Evolutionary conservation across 2,888 invertebrate species (phyloP), one percentile per base, ranked within the genome.

Genomic region (Myopa tessellatipennis): DNA sequence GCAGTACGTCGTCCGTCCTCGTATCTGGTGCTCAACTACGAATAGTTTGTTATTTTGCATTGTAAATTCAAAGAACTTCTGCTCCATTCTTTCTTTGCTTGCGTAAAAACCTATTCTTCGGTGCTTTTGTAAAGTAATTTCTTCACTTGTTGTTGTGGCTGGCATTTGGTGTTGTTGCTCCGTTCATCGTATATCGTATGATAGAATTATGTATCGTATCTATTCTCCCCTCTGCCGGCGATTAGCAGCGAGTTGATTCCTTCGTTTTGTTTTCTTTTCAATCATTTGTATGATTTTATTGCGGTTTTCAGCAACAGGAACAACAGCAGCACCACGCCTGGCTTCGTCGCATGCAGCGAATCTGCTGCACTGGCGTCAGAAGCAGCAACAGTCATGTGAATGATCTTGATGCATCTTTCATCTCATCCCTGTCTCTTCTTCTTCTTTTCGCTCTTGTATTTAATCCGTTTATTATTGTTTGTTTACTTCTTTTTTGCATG

Each of bases 111-210:
- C 63, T 18, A 65, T 60, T 61, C 60, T 40, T 38, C 26, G 6
- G 16, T 40, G 60, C 67, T 58, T 63, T 73, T 73, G 73, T 45
- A 50, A 63, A 45, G 63, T 45, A 73, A 63, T 60, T 72, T 55
- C 7, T 68, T 36, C 26, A 55, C 50, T 58, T 71, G 34, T 26
- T 40, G 45, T 34, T n/a, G 75, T 40, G 52, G 55, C 38, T 75
- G 55, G 12, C 50, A 50, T 74, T 74, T 60, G 38, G 4, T 16
- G 55, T 16, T 70, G 70, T 55, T 34, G 18, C 26, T 45, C 34
- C 14, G 65, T 38, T 61, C 63, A 67, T 72, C 76, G 76, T 76
- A 76, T 78, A 76, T 72, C 78, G 78, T 76, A 76, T 76, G 72
- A 78, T 26, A 26, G 26, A 26, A 26, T 26, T 26, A 26, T 26